phyloP scores from a whole-genome alignment of 2,113 vertebrate species.

The Athene cunicularia region DNA sequence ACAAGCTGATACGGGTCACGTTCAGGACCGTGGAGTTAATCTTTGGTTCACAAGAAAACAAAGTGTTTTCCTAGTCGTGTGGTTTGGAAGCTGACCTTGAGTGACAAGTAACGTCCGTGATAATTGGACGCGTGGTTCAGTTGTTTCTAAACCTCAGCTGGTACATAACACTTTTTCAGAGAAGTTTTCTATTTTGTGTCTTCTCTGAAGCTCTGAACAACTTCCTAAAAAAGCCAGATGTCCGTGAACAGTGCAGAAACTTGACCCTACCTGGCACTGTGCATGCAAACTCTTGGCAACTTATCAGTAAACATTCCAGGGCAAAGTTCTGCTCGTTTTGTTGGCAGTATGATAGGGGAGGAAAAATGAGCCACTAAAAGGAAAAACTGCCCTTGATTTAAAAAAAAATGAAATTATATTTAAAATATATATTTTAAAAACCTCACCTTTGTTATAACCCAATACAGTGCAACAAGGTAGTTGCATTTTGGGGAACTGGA shows the following conservation, averaged over 20 bases:
- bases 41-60: neutral
- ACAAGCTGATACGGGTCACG: neutral
- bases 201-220: neutral
- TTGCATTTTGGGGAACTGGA: neutral
- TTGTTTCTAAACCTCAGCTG: neutral
- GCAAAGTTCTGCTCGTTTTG: conserved; percentile 15
- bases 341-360: neutral
- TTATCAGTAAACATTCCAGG: neutral
- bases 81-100: neutral
- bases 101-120: neutral
- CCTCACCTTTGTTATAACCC: neutral
- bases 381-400: neutral
- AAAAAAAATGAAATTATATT: rapidly evolving
- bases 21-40: neutral
- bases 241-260: neutral
- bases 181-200: neutral
- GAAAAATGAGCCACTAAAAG: neutral
- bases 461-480: neutral
- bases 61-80: neutral
- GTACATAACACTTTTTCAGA: neutral
- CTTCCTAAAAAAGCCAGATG: neutral
- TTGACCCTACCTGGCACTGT: neutral
- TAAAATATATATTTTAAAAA: neutral
- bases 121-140: neutral
- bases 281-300: neutral